Evolutionary conservation across 37 sponge, comb jelly and placozoan genomes (phyloP).

Genomic region (Ephydatia muelleri): DNA sequence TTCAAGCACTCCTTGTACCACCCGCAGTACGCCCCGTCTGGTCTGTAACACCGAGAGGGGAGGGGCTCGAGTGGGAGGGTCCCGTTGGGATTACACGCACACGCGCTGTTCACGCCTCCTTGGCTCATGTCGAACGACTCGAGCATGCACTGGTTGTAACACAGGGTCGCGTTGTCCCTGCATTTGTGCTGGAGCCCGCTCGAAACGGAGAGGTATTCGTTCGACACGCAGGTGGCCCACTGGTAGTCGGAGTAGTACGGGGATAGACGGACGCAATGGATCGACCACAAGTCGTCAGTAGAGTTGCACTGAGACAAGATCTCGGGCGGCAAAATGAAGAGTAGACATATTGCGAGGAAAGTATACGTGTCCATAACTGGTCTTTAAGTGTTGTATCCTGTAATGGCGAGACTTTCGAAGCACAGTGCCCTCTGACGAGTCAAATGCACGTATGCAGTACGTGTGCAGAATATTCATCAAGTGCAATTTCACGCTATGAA

Average conservation of each 20-base stretch:
- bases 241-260: slow-evolving; percentile 36
- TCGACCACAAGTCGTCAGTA: slow-evolving; percentile 13
- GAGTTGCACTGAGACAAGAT: too few relatives aligned
- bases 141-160: slow-evolving; percentile 46
- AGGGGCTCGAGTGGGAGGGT: neutral
- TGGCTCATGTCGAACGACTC: slow-evolving; percentile 21
- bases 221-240: slow-evolving; percentile 65
- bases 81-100: slow-evolving; percentile 20
- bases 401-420: too few relatives aligned
- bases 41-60: slow-evolving; percentile 49
- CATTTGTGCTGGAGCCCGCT: neutral
- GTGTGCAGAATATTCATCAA: too few relatives aligned
- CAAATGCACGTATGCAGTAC: too few relatives aligned
- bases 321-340: too few relatives aligned
- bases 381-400: too few relatives aligned
- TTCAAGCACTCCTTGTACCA: slow-evolving; percentile 58
- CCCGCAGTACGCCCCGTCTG: slow-evolving; percentile 40
- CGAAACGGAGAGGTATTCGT: slow-evolving; percentile 34
- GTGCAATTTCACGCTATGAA: too few relatives aligned
- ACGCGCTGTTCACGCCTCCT: slow-evolving; percentile 30
- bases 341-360: too few relatives aligned
- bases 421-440: too few relatives aligned
- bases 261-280: slow-evolving; percentile 30
- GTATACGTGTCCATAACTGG: too few relatives aligned
- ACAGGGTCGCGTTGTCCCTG: neutral